Evolutionary conservation across 2,113 vertebrate genomes (phyloP).

Genomic region (Paracanthobrama guichenoti): DNA sequence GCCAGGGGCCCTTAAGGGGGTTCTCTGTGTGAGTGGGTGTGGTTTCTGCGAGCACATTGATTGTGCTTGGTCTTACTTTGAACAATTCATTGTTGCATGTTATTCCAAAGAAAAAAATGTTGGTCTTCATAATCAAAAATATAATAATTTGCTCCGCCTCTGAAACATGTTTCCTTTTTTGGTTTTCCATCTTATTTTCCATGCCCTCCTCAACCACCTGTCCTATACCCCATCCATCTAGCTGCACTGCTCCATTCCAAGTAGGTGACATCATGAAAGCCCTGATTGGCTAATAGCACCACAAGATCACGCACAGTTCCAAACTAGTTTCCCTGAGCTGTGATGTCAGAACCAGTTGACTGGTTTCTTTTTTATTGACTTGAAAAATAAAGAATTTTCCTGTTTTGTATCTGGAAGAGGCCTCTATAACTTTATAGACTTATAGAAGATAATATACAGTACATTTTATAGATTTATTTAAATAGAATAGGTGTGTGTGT

Average conservation of each 20-base stretch:
- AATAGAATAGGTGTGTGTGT: no score
- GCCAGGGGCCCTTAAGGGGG: constrained; percentile 62
- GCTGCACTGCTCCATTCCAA: not conserved
- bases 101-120: no score
- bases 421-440: no score
- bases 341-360: not conserved
- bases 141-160: not conserved
- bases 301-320: not conserved
- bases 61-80: not conserved
- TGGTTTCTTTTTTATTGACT: not conserved
- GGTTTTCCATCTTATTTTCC: not conserved
- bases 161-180: not conserved
- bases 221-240: not conserved
- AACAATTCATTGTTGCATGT: not conserved
- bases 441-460: no score
- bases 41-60: constrained; percentile 19
- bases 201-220: not conserved
- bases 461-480: no score
- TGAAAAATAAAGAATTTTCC: not conserved
- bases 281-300: not conserved
- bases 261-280: not conserved
- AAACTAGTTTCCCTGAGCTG: not conserved
- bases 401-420: not conserved
- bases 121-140: not conserved
- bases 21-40: constrained; percentile 48